Conservation (phyloP, 1,140 invertebrate species). For the Conus ventricosus region DNA sequence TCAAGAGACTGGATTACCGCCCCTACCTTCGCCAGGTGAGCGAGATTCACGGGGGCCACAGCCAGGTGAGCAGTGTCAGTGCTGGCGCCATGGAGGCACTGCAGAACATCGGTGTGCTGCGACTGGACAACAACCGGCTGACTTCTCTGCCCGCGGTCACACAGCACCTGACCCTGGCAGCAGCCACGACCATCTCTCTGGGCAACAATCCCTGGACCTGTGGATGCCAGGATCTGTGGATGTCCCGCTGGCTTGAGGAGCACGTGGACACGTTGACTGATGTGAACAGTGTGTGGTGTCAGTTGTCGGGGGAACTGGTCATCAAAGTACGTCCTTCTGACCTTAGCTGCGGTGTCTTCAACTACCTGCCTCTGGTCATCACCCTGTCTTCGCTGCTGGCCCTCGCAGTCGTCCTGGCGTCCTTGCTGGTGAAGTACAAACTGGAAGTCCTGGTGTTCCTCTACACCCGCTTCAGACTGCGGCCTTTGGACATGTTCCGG, state of each 20-base stretch:
- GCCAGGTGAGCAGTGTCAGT: constrained; percentile 27
- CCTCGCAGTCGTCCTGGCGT: constrained; percentile 8
- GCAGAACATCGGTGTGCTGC: constrained; percentile 38
- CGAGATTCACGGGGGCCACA: constrained; percentile 35
- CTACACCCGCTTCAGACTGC: constrained; percentile 42
- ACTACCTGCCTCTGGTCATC: constrained; percentile 30
- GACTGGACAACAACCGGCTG: constrained; percentile 43
- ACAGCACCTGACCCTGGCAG: constrained; percentile 31
- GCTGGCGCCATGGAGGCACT: constrained; percentile 42
- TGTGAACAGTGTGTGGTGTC: constrained; percentile 31
- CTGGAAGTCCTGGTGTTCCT: constrained; percentile 42
- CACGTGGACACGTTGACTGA: constrained; percentile 26
- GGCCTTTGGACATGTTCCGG: constrained; percentile 31
- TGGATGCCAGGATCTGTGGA: constrained; percentile 43
- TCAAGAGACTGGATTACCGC: constrained; percentile 35
- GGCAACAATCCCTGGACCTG: constrained; percentile 48
- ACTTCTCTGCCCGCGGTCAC: constrained; percentile 38
- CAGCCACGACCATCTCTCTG: constrained; percentile 40
- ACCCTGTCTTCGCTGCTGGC: constrained; percentile 32
- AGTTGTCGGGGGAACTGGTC: constrained; percentile 34
- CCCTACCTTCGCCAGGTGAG: constrained; percentile 33
- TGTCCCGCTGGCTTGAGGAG: constrained; percentile 38
- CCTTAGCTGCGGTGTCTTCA: constrained; percentile 37
- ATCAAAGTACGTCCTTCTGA: constrained; percentile 25
- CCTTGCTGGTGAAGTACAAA: constrained; percentile 38